These are phyloP conservation scores for Miniopterus natalensis DNA, from an alignment of 2,113 vertebrate genomes.

Conservation along the genomic window DNA sequence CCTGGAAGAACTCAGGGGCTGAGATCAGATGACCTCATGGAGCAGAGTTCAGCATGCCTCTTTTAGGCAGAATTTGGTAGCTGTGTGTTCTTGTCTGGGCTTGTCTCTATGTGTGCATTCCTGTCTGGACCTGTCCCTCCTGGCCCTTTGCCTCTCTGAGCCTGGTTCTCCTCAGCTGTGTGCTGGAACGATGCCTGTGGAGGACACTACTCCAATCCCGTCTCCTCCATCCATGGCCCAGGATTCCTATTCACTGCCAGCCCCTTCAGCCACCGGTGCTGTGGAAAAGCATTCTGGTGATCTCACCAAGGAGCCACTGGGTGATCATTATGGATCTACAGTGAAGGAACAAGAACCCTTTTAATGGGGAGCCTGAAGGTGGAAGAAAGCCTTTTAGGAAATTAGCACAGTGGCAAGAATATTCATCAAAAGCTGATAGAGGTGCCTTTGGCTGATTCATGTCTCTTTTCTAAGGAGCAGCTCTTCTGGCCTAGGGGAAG, in stretches of 20 bases:
- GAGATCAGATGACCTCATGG: neutral
- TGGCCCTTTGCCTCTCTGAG: neutral
- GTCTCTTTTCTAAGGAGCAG: slow-evolving; percentile 30
- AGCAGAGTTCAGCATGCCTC: neutral
- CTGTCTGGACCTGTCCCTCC: neutral
- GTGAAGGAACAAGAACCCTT: slow-evolving; percentile 47
- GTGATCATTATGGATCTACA: slow-evolving; percentile 20
- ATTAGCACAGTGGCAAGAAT: slow-evolving; percentile 69
- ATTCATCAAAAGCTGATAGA: slow-evolving; percentile 70
- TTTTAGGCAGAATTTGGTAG: neutral
- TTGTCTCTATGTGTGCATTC: neutral
- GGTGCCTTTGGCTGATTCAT: slow-evolving; percentile 47
- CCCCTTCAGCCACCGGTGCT: neutral
- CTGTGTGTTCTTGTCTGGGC: neutral
- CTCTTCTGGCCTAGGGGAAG: neutral
- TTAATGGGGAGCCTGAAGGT: slow-evolving; percentile 32
- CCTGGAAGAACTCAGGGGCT: slow-evolving; percentile 42
- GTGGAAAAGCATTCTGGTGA: neutral
- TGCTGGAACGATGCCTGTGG: neutral
- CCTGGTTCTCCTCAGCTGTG: slow-evolving; percentile 4
- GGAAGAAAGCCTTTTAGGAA: slow-evolving; percentile 74
- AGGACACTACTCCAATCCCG: neutral
- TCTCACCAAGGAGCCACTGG: neutral
- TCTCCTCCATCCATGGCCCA: neutral
- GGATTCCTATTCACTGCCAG: neutral